Evolutionary conservation across 2,797 vertebrate genomes (phyloP).

Genomic region (Eulemur coronatus): DNA sequence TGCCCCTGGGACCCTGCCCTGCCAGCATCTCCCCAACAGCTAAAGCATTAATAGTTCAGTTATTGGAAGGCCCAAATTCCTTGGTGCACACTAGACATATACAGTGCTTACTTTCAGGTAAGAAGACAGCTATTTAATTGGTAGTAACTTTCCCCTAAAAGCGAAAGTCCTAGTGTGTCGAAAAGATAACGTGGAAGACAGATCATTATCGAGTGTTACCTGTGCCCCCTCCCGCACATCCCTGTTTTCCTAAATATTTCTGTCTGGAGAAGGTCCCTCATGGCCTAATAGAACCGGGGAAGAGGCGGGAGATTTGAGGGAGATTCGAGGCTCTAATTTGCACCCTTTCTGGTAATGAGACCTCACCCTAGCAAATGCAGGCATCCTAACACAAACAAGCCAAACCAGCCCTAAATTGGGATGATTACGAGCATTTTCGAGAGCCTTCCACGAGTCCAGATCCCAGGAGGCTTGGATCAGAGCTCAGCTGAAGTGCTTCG

Average conservation of each 20-base stretch:
- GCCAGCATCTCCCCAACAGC: background rate
- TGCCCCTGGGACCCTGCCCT: background rate
- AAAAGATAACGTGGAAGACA: background rate
- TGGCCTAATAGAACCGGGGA: conserved; percentile 2
- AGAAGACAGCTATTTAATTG: conserved; percentile 59
- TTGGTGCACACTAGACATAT: background rate
- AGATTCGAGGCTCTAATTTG: conserved; percentile 71
- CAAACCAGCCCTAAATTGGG: conserved; percentile 34
- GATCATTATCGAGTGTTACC: background rate
- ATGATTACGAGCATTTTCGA: conserved; percentile 46
- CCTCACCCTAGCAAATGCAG: conserved; percentile 48
- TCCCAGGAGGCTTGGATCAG: conserved; percentile 73
- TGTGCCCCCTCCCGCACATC: background rate
- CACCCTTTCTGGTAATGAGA: conserved; percentile 64
- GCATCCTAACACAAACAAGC: background rate
- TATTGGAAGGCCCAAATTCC: background rate
- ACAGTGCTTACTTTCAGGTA: conserved; percentile 6
- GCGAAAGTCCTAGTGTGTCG: conserved; percentile 38
- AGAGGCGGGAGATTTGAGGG: background rate
- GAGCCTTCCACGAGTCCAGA: conserved; percentile 51
- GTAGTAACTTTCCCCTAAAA: conserved; percentile 43
- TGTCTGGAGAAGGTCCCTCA: conserved; percentile 70
- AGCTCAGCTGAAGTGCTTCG: conserved; percentile 43
- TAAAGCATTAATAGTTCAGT: background rate
- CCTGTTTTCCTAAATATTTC: conserved; percentile 49